Base-by-base conservation (phyloP, 1,140 invertebrate species). In the Metaphire vulgaris region DNA sequence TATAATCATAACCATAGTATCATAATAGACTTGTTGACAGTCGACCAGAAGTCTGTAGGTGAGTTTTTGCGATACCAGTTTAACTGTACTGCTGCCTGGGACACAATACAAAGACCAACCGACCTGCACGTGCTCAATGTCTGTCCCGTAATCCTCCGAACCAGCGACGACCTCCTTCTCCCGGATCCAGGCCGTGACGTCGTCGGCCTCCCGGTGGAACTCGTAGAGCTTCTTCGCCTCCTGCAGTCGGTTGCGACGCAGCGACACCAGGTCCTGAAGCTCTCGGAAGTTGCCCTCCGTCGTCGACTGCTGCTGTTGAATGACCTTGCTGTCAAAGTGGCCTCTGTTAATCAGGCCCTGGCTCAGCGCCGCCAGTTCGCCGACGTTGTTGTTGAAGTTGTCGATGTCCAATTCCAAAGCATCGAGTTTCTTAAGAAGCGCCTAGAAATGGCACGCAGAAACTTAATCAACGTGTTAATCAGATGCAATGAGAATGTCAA, bases 221-320 rank as follows among this genome's bases (percentile, higher is more conserved):
- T 97, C 90, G 88, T 98, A 97, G 66, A 99, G 95, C 87, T 98
- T 96, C 87, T 98, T 96, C 29, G 95, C 96, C 1, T 95, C 96
- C 28, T 93, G 95, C 69, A 99, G 88, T 84, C 98, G 95, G 75
- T 90, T 92, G 2, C 95, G 94, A 74, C 96, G 89, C 85, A 97
- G 93, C 33, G 74, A 79, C 21, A 82, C 78, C 64, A 85, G 75
- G 66, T 85, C 84, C 74, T 84, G 83, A 33, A 86, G 77, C n/a
- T 81, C 77, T 56, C 79, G 78, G 82, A 74, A 73, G 80, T 80
- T 66, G 74, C 33, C 1, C 97, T 97, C 72, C 33, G 96, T 95
- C 72, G 96, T 90, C 31, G 99, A 97, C 83, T 94, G 96, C 87
- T 99, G 97, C 85, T 80, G 77, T 75, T 82, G 80, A 66, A 95